Evolutionary conservation across 2,113 vertebrate genomes (phyloP), one percentile per base, ranked within the genome.

Genomic region (Riparia riparia): DNA sequence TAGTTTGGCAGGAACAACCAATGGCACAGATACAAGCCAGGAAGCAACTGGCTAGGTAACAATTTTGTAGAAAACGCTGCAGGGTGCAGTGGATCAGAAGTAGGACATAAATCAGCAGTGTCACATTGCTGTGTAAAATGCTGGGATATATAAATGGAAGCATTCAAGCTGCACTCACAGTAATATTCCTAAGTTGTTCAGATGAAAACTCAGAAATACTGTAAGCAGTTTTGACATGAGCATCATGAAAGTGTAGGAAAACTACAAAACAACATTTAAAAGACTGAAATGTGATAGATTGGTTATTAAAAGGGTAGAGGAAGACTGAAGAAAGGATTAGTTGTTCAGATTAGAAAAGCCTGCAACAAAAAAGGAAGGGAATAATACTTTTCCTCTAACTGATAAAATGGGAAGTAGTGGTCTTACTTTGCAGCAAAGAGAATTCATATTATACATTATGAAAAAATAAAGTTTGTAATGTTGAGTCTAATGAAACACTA

Each of bases 1-100:
- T 15, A 32, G 79, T 90, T 94, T 96, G 85, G 82, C 85, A 88
- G 68, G 74, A 93, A 37, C 69, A 85, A 63, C 64, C 63, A 71
- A 2, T 53, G 60, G 71, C 79, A 82, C 63, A 65, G 71, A 77
- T 76, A 61, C 31, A 88, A 93, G 58, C 32, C 68, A 20, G 76
- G 70, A 85, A 72, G 54, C 74, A 77, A 32, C 53, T 69, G 74
- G 34, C 44, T 80, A 45, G 63, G 42, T 73, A 70, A 58, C 39
- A 83, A 26, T 82, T 88, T 25, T 12, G 14, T 70, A 81, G 71
- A 57, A 90, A 95, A 88, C 71, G 69, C 63, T 54, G 24, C 44
- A 70, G 82, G 39, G 69, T 56, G 32, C 41, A 73, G 58, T 53
- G 53, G 64, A 53, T 86, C 58, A 80, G 50, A 82, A 88, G 47